Evolutionary conservation across 2,888 invertebrate species (phyloP).

Genomic region (Galerucella calmariensis): DNA sequence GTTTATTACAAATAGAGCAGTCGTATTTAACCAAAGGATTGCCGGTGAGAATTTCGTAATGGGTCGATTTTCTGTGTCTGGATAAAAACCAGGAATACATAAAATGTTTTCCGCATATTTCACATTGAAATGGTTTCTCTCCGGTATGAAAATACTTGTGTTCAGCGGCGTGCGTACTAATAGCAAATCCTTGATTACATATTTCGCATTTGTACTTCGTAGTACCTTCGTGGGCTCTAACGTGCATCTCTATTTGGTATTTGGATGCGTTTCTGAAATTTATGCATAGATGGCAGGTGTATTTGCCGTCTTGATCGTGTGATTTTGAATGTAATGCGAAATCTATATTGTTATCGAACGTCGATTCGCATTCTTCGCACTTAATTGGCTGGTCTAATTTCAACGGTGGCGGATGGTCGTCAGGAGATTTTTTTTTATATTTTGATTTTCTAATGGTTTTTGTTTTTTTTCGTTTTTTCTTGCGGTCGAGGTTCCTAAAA

Average conservation of each 20-base stretch:
- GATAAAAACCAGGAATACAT: slow-evolving; percentile 68
- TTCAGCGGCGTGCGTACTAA: slow-evolving; percentile 45
- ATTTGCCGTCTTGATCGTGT: slow-evolving; percentile 47
- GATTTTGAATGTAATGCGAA: slow-evolving; percentile 49
- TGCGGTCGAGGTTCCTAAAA: slow-evolving; percentile 12
- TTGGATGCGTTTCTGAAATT: slow-evolving; percentile 44
- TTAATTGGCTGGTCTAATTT: slow-evolving; percentile 56
- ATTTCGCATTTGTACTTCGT: slow-evolving; percentile 53
- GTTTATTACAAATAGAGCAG: slow-evolving; percentile 61
- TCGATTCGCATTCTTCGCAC: slow-evolving; percentile 57
- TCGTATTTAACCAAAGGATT: slow-evolving; percentile 60
- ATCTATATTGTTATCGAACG: slow-evolving; percentile 56
- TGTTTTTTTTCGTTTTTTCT: slow-evolving; percentile 17
- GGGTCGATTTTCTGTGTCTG: slow-evolving; percentile 66
- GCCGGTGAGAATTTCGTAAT: slow-evolving; percentile 64
- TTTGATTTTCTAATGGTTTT: slow-evolving; percentile 22
- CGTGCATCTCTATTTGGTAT: slow-evolving; percentile 47
- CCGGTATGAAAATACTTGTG: slow-evolving; percentile 67
- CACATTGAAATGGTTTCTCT: slow-evolving; percentile 58
- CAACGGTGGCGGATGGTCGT: slow-evolving; percentile 43
- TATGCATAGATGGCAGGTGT: slow-evolving; percentile 47
- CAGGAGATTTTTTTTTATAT: slow-evolving; percentile 28
- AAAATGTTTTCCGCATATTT: slow-evolving; percentile 65
- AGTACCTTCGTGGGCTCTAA: slow-evolving; percentile 48
- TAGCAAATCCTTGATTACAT: slow-evolving; percentile 53